Evolutionary conservation across 2,797 vertebrate genomes (phyloP).

Genomic region (Parauchenoglanis ngamensis): DNA sequence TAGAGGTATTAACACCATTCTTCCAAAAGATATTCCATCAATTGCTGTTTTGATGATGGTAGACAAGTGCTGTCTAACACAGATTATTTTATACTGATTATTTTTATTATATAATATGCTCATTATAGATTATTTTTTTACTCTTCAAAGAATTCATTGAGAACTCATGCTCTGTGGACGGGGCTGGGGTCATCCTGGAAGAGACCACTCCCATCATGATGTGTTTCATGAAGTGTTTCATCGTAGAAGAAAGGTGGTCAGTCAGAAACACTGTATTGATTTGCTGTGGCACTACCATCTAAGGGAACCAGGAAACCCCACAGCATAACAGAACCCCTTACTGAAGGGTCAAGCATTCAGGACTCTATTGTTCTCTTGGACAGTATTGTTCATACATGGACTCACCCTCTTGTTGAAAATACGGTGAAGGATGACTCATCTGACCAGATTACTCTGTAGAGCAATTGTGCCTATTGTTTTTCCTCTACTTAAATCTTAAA

Average conservation of each 20-base stretch:
- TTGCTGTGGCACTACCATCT: background rate
- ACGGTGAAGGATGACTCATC: background rate
- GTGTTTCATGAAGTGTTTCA: background rate
- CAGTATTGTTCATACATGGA: background rate
- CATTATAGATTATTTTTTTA: background rate
- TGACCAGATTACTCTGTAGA: background rate
- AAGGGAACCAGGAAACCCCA: background rate
- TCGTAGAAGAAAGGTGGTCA: background rate
- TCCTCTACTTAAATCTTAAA: background rate
- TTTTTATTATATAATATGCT: background rate
- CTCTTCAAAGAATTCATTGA: background rate
- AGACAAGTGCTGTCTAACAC: background rate
- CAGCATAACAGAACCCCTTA: background rate
- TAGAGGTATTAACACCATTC: background rate
- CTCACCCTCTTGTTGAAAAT: background rate
- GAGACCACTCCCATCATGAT: background rate
- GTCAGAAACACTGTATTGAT: background rate
- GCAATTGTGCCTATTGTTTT: background rate
- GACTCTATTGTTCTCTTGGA: background rate
- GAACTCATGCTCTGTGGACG: background rate
- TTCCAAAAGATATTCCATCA: background rate
- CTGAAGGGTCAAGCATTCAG: background rate
- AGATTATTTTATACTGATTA: background rate
- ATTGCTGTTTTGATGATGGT: background rate
- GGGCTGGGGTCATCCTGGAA: background rate